phyloP scores from a whole-genome alignment of 2,888 invertebrate genomes.

The Aphrophora alni region DNA sequence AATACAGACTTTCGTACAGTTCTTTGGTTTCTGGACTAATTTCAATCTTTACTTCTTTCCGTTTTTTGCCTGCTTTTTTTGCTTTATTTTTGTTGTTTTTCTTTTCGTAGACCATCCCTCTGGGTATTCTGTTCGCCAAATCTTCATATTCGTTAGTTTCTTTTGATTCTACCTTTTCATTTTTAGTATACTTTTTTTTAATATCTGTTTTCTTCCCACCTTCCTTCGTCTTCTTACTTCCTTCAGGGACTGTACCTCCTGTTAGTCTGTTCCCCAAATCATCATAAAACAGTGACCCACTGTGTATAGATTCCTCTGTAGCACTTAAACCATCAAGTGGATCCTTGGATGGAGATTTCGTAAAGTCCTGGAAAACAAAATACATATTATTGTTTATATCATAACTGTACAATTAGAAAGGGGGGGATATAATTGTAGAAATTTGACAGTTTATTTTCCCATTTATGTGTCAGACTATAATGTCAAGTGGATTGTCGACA shows the following conservation, averaged over 20 bases:
- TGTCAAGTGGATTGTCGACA: too few species aligned
- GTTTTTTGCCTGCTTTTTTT: background rate
- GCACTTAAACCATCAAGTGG: too few species aligned
- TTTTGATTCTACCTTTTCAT: background rate
- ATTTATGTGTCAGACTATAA: too few species aligned
- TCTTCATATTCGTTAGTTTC: background rate
- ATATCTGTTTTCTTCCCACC: background rate
- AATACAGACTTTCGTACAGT: too few species aligned
- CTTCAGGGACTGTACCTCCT: background rate
- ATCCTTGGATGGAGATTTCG: background rate
- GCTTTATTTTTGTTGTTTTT: background rate
- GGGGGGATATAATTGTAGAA: too few species aligned
- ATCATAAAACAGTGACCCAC: background rate
- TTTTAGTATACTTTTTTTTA: too few species aligned
- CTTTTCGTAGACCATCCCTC: background rate
- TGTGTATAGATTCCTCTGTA: too few species aligned
- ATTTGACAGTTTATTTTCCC: too few species aligned
- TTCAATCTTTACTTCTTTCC: background rate
- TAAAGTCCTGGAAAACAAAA: background rate
- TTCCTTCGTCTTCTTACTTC: background rate
- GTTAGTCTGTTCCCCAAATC: background rate
- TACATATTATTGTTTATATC: background rate
- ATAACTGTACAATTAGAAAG: too few species aligned
- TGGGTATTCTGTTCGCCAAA: background rate
- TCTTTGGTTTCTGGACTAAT: background rate